Evolutionary conservation across 2,888 invertebrate genomes (phyloP).

Genomic region (Pogonocherus hispidulus): DNA sequence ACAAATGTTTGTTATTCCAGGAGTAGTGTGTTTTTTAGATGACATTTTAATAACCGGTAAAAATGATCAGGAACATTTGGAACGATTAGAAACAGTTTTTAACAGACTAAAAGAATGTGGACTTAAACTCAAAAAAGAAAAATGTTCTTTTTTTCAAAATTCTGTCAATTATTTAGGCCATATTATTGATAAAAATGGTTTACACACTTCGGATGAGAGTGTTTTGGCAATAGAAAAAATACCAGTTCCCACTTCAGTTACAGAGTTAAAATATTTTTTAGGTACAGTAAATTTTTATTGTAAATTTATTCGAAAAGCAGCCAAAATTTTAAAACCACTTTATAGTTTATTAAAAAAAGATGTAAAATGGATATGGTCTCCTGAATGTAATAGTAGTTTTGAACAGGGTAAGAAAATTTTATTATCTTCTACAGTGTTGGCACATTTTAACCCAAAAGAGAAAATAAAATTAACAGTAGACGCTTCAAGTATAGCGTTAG

Average conservation of each 20-base stretch:
- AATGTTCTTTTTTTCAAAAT: conserved; percentile 51
- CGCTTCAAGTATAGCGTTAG: conserved; percentile 35
- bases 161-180: conserved; percentile 48
- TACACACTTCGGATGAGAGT: conserved; percentile 44
- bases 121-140: conserved; percentile 46
- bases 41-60: conserved; percentile 48
- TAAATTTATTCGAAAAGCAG: conserved; percentile 35
- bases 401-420: conserved; percentile 10
- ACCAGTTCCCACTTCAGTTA: conserved; percentile 20
- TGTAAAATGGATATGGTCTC: conserved; percentile 17
- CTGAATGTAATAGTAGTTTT: neutral
- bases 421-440: conserved; percentile 1
- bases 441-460: conserved; percentile 40
- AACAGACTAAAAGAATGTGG: conserved; percentile 37
- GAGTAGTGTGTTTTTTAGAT: too few relatives aligned
- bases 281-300: conserved; percentile 36
- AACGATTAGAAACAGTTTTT: conserved; percentile 2
- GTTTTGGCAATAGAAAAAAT: conserved; percentile 37
- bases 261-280: conserved; percentile 36
- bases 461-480: conserved; percentile 44
- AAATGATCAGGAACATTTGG: conserved; percentile 34
- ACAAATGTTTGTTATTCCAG: too few relatives aligned
- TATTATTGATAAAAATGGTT: conserved; percentile 48
- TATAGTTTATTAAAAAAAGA: conserved; percentile 36
- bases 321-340: conserved; percentile 27